Conservation (phyloP, 2,888 invertebrate species). For the Griposia aprilina region DNA sequence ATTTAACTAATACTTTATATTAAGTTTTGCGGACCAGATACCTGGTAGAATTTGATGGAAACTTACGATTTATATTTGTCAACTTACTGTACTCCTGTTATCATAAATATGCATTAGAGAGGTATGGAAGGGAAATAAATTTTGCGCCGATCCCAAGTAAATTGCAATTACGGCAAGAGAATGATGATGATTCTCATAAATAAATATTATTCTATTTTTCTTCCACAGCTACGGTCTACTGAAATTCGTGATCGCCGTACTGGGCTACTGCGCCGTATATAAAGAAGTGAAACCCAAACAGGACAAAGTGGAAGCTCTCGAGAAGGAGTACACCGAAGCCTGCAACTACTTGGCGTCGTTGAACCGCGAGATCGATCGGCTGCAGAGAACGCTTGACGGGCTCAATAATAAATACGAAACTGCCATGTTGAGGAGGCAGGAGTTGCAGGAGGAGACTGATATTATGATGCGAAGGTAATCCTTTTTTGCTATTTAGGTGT, state of each 20-base stretch:
- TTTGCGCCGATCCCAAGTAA: background rate
- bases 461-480: slow-evolving; percentile 93
- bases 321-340: slow-evolving; percentile 92
- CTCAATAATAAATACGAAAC: slow-evolving; percentile 94
- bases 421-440: slow-evolving; percentile 93
- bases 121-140: background rate
- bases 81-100: background rate
- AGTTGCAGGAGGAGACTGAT: slow-evolving; percentile 95
- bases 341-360: slow-evolving; percentile 92
- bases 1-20: too few species aligned
- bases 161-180: background rate
- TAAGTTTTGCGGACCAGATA: too few species aligned
- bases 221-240: slow-evolving; percentile 92
- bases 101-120: background rate
- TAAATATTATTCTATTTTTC: background rate
- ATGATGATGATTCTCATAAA: background rate
- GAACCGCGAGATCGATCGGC: slow-evolving; percentile 93
- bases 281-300: slow-evolving; percentile 96
- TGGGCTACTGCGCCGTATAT: slow-evolving; percentile 97
- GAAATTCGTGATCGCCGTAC: slow-evolving; percentile 96
- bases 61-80: background rate
- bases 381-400: slow-evolving; percentile 92
- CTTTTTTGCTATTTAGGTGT: background rate
- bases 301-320: slow-evolving; percentile 94
- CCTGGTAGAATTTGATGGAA: background rate